These are phyloP conservation scores for Stenodema calcarata DNA, from an alignment of 2,888 invertebrate species.

Conservation along the genomic window DNA sequence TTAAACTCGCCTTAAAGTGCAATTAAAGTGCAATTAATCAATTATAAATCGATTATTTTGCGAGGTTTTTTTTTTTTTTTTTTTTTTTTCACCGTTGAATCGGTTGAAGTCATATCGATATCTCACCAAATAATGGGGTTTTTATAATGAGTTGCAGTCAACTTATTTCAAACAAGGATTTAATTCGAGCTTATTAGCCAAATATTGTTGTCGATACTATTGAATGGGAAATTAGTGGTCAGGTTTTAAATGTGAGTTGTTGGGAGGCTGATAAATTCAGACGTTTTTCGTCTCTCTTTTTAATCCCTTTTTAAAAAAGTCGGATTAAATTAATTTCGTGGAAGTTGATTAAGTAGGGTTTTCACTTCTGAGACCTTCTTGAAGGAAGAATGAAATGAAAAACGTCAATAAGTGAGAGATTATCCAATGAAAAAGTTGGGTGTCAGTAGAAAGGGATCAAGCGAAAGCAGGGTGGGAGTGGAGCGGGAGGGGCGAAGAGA, in stretches of 20 bases:
- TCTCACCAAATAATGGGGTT: too few species aligned
- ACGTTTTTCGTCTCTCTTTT: background rate
- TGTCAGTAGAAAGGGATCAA: slow-evolving; percentile 6
- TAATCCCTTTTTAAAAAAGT: background rate
- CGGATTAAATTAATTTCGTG: background rate
- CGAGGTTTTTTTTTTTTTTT: too few species aligned
- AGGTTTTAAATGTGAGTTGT: background rate
- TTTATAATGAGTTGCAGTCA: too few species aligned
- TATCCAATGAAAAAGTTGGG: slow-evolving; percentile 24
- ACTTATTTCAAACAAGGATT: too few species aligned
- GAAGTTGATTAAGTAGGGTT: background rate
- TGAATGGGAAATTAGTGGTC: too few species aligned
- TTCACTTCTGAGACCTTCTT: background rate
- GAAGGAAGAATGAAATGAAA: slow-evolving; percentile 2
- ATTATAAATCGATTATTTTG: too few species aligned
- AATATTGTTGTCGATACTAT: too few species aligned
- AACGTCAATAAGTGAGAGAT: slow-evolving; percentile 27
- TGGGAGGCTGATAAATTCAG: background rate
- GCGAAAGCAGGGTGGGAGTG: background rate
- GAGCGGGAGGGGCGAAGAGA: background rate
- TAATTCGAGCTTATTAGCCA: too few species aligned
- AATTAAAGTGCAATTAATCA: too few species aligned
- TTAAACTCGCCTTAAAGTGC: too few species aligned
- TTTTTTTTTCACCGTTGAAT: too few species aligned
- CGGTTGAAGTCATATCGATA: too few species aligned